Evolutionary conservation across 1,140 invertebrate species (phyloP), one percentile per base, ranked within the genome.

Genomic region (Euura saliciscinereae): DNA sequence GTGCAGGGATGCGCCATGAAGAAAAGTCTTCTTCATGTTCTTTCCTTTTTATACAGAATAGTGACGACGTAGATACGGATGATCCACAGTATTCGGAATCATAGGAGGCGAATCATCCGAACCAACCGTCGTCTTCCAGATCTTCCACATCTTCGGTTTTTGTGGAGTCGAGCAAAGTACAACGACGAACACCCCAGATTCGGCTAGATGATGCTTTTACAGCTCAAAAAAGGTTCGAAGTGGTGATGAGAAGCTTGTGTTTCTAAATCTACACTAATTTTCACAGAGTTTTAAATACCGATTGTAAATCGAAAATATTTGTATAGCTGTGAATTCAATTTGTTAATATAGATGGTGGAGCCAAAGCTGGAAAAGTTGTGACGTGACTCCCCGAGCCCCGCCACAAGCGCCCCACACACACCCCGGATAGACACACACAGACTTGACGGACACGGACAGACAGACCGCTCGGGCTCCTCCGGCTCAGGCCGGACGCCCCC

Each of bases 281-380:
- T 51, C n/a, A 51, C 46, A 0, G 7, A 51, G 7, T 51, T 51
- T 0, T 8, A 51, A 51, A 51, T 51, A 51, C 46, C 46, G 46
- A 51, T 51, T 51, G 7, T 51, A 44, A 70, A 46, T 42, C 28
- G 44, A 45, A 46, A 13, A 70, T n/a, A 70, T 70, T 43, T 45
- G 4, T 1, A 11, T 44, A 11, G 44, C 44, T 46, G 69, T 70
- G 6, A 45, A 44, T n/a, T n/a, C 2, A 45, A 70, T 70, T 43
- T 45, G 4, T 70, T n/a, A 70, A 28, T n/a, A 70, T 5, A 70
- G 51, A 51, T n/a, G 51, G 45, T 44, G 69, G 45, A 28, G 45
- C 51, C 51, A 51, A 44, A 46, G 10, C 45, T 46, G 43, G 51
- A 28, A 28, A 28, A n/a, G n/a, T n/a, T n/a, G n/a, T n/a, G n/a